Conservation (phyloP, 1,140 invertebrate genomes). For the Chironomus striatipennis region DNA sequence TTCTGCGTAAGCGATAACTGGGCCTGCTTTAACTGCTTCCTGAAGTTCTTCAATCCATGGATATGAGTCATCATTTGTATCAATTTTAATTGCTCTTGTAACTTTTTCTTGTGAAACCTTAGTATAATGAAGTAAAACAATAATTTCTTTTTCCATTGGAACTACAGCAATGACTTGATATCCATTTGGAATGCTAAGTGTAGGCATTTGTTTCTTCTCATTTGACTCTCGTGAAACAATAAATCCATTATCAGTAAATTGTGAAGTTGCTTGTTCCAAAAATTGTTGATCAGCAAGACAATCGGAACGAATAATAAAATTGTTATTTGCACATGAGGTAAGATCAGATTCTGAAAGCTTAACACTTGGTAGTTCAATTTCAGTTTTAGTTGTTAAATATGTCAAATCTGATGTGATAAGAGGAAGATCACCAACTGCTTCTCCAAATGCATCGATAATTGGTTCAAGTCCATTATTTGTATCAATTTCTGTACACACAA, state of each 20-base stretch:
- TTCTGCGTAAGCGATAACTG: constrained; percentile 47
- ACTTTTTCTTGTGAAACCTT: constrained; percentile 27
- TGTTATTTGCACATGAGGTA: constrained; percentile 44
- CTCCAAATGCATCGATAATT: constrained; percentile 45
- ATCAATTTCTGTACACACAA: constrained; percentile 58
- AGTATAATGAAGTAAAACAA: constrained; percentile 37
- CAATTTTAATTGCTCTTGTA: constrained; percentile 33
- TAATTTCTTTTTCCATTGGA: constrained; percentile 29
- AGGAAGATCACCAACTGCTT: constrained; percentile 51
- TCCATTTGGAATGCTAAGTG: constrained; percentile 28
- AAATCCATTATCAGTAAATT: constrained; percentile 41
- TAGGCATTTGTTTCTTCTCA: constrained; percentile 27
- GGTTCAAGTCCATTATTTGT: constrained; percentile 37
- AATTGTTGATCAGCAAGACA: constrained; percentile 34
- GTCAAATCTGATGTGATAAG: constrained; percentile 43
- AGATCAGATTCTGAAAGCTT: constrained; percentile 53
- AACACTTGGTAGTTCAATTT: constrained; percentile 44
- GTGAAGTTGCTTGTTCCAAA: constrained; percentile 33
- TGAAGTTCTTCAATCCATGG: constrained; percentile 47
- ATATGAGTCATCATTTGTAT: constrained; percentile 35
- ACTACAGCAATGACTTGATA: constrained; percentile 34
- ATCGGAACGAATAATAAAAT: constrained; percentile 47
- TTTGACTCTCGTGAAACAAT: constrained; percentile 42
- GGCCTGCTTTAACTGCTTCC: constrained; percentile 44
- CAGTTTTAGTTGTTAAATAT: constrained; percentile 42